These are phyloP conservation scores for Pollachius pollachius DNA, from an alignment of 2,113 vertebrate species.

Conservation along the genomic window DNA sequence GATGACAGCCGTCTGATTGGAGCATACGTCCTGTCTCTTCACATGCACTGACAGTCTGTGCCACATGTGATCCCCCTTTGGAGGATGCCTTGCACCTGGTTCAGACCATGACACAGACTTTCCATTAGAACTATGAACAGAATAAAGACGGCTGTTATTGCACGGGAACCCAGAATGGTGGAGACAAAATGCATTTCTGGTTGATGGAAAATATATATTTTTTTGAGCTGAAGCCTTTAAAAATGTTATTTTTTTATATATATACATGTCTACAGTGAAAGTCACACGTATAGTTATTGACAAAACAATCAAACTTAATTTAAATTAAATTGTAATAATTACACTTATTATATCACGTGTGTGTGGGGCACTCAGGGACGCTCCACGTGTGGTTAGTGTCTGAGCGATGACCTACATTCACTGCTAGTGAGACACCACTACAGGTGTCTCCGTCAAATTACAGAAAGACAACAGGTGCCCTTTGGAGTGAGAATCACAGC, in stretches of 20 bases:
- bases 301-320: too few relatives aligned
- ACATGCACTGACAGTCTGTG: conserved; percentile 98
- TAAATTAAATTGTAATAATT: too few relatives aligned
- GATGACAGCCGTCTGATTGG: conserved; percentile 98
- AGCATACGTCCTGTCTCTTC: conserved; percentile 91
- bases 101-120: conserved; percentile 99
- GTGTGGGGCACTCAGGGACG: conserved; percentile 56
- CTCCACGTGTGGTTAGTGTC: conserved; percentile 52
- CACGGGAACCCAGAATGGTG: conserved; percentile 67
- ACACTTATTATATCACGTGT: conserved; percentile 28
- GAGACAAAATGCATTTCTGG: conserved; percentile 64
- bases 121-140: conserved; percentile 98
- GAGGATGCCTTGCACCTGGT: conserved; percentile 95
- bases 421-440: conserved; percentile 40
- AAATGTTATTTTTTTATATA: neutral
- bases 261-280: too few relatives aligned
- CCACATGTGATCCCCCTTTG: conserved; percentile 95
- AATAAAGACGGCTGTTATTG: conserved; percentile 87
- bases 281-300: too few relatives aligned
- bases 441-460: conserved; percentile 44
- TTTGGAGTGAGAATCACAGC: conserved; percentile 11
- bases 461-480: conserved; percentile 55
- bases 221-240: neutral
- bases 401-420: conserved; percentile 61
- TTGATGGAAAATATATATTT: conserved; percentile 50